phyloP scores from a whole-genome alignment of 2,113 vertebrate species.

The Rhinolophus sinicus region DNA sequence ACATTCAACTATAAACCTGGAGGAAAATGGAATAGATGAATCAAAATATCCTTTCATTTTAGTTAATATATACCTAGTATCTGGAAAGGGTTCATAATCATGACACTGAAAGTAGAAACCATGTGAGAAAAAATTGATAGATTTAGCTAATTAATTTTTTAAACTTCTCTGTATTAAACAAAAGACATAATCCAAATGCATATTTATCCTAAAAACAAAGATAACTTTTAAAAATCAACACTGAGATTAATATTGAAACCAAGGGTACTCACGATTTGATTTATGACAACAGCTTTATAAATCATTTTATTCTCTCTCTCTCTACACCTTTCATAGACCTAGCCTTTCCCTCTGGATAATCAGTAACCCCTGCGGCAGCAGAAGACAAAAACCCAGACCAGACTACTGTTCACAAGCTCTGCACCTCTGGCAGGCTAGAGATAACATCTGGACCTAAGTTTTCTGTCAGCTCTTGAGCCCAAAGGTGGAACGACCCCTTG shows the following conservation, averaged over 20 bases:
- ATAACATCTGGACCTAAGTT: neutral
- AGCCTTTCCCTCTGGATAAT: neutral
- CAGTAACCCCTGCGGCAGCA: neutral
- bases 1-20: constrained; percentile 46
- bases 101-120: neutral
- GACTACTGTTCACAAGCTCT: neutral
- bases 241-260: neutral
- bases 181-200: neutral
- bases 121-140: neutral
- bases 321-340: neutral
- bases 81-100: neutral
- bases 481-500: neutral
- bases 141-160: neutral
- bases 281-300: neutral
- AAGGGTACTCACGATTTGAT: neutral
- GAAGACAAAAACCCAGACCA: neutral
- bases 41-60: constrained; percentile 61
- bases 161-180: neutral
- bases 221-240: constrained; percentile 16
- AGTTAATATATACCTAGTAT: constrained; percentile 51
- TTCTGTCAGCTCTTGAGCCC: neutral
- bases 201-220: constrained; percentile 26
- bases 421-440: neutral
- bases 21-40: constrained; percentile 61
- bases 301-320: neutral